These are phyloP conservation scores for Agrenia bidenticulata DNA, from an alignment of 2,888 invertebrate genomes.

Conservation along the genomic window DNA sequence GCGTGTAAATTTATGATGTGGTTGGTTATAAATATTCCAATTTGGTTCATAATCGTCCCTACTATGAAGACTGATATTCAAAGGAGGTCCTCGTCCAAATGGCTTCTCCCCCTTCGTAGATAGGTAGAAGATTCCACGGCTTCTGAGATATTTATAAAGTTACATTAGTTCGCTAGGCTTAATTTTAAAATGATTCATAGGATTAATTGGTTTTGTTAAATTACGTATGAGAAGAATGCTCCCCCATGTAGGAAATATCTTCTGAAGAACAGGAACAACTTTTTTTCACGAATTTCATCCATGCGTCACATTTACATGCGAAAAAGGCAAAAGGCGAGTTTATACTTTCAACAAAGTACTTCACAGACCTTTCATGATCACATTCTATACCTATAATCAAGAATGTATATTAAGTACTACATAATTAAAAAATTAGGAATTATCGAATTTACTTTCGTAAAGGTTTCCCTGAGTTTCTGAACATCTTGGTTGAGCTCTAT, in stretches of 20 bases:
- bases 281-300: constrained; percentile 26
- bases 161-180: not conserved
- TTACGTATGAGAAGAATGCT: constrained; percentile 26
- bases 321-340: constrained; percentile 25
- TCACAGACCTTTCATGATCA: constrained; percentile 30
- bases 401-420: not conserved
- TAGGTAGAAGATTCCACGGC: constrained; percentile 32
- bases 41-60: constrained; percentile 33
- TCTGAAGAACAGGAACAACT: constrained; percentile 23
- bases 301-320: constrained; percentile 28
- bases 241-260: constrained; percentile 32
- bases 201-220: not conserved
- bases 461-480: not conserved
- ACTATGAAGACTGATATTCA: constrained; percentile 27
- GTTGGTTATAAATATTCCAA: constrained; percentile 18
- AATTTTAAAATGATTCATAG: no score
- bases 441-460: not conserved
- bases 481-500: constrained; percentile 21
- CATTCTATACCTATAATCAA: constrained; percentile 29
- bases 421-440: no score
- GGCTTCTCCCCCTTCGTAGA: constrained; percentile 35
- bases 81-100: constrained; percentile 29
- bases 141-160: constrained; percentile 10
- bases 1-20: not conserved
- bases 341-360: constrained; percentile 32